These are phyloP conservation scores for Caenorhabditis elegans DNA, from an alignment of 1,140 invertebrate species.

Conservation along the genomic window WBcel235 BX284602.5:14640001-14640500, in stretches of 20 bases:
- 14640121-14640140: background rate
- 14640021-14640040: too few species aligned
- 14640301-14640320: too few species aligned
- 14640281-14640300: background rate
- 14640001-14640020: too few species aligned
- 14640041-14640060: too few species aligned
- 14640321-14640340: too few species aligned
- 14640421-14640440: slow-evolving; percentile 18
- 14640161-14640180: background rate
- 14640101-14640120: too few species aligned
- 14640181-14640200: background rate
- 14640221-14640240: background rate
- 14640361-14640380: background rate
- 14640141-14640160: slow-evolving; percentile 21
- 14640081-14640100: too few species aligned
- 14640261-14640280: background rate
- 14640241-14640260: background rate
- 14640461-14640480: slow-evolving; percentile 31
- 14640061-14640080: too few species aligned
- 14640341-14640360: background rate
- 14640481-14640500: slow-evolving; percentile 22
- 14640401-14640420: background rate
- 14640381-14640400: slow-evolving; percentile 30
- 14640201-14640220: background rate
- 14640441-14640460: background rate